Evolutionary conservation across 2,113 vertebrate species (phyloP).

Genomic region (Agelaius phoeniceus): DNA sequence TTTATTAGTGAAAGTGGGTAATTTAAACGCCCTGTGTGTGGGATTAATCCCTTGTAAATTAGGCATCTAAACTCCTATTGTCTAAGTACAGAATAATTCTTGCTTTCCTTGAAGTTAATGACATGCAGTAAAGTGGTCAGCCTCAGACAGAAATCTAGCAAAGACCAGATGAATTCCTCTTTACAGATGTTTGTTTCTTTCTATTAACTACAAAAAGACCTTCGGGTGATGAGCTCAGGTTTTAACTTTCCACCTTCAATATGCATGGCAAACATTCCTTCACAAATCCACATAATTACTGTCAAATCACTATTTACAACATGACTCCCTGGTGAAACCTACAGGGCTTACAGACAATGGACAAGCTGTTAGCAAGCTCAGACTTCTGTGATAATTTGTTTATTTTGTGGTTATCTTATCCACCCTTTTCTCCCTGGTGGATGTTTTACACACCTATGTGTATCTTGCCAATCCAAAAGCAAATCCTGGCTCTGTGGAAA

Average conservation of each 20-base stretch:
- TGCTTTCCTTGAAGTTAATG: not conserved
- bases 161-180: not conserved
- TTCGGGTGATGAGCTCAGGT: constrained; percentile 20
- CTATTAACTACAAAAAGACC: constrained; percentile 27
- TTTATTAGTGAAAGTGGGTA: not conserved
- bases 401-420: constrained; percentile 13
- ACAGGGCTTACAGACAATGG: constrained; percentile 16
- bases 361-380: constrained; percentile 4
- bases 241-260: constrained; percentile 32
- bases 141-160: not conserved
- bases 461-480: not conserved
- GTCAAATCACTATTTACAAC: constrained; percentile 36
- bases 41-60: not conserved
- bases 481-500: not conserved
- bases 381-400: not conserved
- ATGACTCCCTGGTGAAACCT: not conserved
- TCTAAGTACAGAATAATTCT: not conserved
- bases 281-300: constrained; percentile 49
- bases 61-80: not conserved
- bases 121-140: not conserved
- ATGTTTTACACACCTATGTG: not conserved
- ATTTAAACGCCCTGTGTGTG: not conserved
- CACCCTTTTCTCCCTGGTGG: not conserved
- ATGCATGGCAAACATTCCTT: constrained; percentile 40
- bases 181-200: constrained; percentile 2